Conservation (phyloP, 2,888 invertebrate genomes). For the Leptinotarsa juncta region DNA sequence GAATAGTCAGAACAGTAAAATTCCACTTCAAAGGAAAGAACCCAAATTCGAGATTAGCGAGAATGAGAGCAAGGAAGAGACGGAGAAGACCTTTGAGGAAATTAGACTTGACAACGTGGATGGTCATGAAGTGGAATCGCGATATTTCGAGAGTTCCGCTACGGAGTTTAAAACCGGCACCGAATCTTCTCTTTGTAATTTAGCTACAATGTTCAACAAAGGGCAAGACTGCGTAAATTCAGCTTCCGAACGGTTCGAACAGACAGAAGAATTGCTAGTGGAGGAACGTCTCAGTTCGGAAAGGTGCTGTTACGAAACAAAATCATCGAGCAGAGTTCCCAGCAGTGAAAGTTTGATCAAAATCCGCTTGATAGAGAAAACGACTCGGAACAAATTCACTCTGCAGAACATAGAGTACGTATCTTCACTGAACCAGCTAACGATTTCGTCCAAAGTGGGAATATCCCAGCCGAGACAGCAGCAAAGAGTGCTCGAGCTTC, state of each 20-base stretch:
- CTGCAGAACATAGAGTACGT: conserved; percentile 45
- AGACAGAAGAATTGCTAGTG: not conserved
- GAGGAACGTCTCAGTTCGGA: not conserved
- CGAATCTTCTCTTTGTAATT: not conserved
- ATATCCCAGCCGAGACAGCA: not conserved
- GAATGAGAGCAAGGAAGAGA: not conserved
- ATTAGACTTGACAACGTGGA: not conserved
- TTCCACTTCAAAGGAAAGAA: too few species aligned
- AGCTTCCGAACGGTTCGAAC: conserved; percentile 11
- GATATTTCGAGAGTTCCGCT: not conserved
- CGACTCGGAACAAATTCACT: conserved; percentile 38
- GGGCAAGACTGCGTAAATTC: not conserved
- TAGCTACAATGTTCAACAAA: not conserved
- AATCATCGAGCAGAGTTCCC: not conserved
- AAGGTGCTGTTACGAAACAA: not conserved
- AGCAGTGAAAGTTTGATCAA: conserved; percentile 29
- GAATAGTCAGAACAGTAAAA: not conserved
- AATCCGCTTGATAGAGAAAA: conserved; percentile 46
- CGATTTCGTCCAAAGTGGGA: conserved; percentile 42
- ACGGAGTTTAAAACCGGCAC: not conserved
- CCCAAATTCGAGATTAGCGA: not conserved
- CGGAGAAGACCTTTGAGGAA: not conserved
- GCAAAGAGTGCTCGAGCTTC: not conserved
- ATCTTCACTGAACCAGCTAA: conserved; percentile 45
- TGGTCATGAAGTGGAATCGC: not conserved